Evolutionary conservation across 2,797 vertebrate species (phyloP).

Genomic region (Danio albolineatus): DNA sequence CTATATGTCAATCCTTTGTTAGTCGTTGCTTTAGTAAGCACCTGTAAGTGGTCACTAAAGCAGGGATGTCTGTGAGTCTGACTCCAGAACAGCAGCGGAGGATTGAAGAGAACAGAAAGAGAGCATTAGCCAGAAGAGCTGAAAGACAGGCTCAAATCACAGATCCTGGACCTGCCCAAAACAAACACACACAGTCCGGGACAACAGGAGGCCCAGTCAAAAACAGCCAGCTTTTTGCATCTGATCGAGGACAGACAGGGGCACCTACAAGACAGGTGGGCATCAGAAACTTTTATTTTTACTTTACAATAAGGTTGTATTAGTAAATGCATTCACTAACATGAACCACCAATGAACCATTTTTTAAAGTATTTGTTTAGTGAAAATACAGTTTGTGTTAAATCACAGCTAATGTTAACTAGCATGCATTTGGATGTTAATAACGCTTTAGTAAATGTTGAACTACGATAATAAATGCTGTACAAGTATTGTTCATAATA

Average conservation of each 20-base stretch:
- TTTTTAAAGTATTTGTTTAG: too few relatives aligned
- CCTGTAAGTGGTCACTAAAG: neutral
- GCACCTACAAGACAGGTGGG: constrained; percentile 8
- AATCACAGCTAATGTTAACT: too few relatives aligned
- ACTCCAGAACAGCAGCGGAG: constrained; percentile 88
- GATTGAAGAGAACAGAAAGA: constrained; percentile 92
- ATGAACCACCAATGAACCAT: too few relatives aligned
- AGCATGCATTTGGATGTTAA: too few relatives aligned
- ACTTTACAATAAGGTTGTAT: too few relatives aligned
- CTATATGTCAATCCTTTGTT: neutral
- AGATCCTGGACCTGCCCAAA: constrained; percentile 28
- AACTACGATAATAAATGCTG: too few relatives aligned
- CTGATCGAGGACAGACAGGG: constrained; percentile 1
- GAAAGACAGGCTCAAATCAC: constrained; percentile 80
- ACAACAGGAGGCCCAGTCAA: neutral
- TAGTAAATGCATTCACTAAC: too few relatives aligned
- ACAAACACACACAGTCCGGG: constrained; percentile 11
- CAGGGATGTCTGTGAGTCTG: constrained; percentile 84
- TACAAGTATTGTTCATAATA: too few relatives aligned
- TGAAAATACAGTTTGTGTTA: too few relatives aligned
- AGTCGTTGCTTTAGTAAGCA: neutral
- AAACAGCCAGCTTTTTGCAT: neutral
- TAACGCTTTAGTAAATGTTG: too few relatives aligned
- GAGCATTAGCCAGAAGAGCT: constrained; percentile 90
- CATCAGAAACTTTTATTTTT: neutral